Conservation (phyloP, 2,113 vertebrate species). For the cattle (Bos taurus) region DNA sequence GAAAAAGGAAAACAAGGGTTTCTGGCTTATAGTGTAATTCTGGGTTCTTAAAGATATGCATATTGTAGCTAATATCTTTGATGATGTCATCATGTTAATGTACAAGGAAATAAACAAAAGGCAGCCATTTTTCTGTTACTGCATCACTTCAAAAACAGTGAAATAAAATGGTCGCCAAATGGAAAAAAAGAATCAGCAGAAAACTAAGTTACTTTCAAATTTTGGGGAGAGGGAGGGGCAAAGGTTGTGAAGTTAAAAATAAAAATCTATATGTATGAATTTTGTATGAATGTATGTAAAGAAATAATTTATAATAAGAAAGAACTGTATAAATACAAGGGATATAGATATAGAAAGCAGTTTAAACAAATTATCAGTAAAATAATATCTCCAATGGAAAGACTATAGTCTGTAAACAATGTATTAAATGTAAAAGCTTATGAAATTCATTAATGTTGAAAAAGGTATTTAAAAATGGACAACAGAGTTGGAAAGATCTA, state of each 20-base stretch:
- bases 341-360: slow-evolving; percentile 57
- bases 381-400: slow-evolving; percentile 53
- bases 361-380: slow-evolving; percentile 61
- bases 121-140: slow-evolving; percentile 80
- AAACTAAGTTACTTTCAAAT: slow-evolving; percentile 30
- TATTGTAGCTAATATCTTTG: slow-evolving; percentile 62
- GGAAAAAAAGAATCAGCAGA: slow-evolving; percentile 64
- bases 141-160: slow-evolving; percentile 66
- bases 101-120: slow-evolving; percentile 83
- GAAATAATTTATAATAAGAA: slow-evolving; percentile 52
- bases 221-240: not conserved
- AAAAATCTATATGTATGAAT: not conserved
- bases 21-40: slow-evolving; percentile 50
- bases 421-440: slow-evolving; percentile 25
- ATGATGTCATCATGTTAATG: slow-evolving; percentile 78
- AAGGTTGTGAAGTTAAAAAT: not conserved
- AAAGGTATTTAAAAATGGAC: slow-evolving; percentile 2
- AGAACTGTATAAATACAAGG: slow-evolving; percentile 37
- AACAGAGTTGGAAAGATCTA: slow-evolving; percentile 2
- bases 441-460: slow-evolving; percentile 42
- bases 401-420: slow-evolving; percentile 60
- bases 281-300: not conserved
- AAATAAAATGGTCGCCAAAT: slow-evolving; percentile 70
- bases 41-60: slow-evolving; percentile 69
- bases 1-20: not conserved